phyloP scores from a whole-genome alignment of 2,113 vertebrate species.

The Thunnus maccoyii region DNA sequence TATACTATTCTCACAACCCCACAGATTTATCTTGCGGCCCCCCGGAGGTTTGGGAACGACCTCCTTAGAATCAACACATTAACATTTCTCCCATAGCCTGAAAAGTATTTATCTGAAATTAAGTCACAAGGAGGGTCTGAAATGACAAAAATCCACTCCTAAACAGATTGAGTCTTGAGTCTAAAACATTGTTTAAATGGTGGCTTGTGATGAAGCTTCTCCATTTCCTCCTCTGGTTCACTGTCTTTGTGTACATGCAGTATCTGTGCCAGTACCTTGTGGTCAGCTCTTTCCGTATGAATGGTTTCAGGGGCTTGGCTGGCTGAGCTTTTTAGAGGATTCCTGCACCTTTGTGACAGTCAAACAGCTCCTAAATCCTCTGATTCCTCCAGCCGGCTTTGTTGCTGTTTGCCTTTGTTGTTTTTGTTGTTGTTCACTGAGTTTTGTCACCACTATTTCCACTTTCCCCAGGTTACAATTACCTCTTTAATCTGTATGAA shows the following conservation, averaged over 20 bases:
- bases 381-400: background rate
- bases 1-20: too few species aligned
- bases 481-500: constrained; percentile 11
- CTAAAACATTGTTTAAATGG: background rate
- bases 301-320: background rate
- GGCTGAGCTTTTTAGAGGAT: constrained; percentile 5
- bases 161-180: background rate
- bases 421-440: background rate
- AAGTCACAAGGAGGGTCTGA: background rate
- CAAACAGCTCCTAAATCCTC: constrained; percentile 3
- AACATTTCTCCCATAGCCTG: too few species aligned
- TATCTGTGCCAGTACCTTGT: background rate
- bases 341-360: constrained; percentile 20
- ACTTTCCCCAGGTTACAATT: constrained; percentile 6
- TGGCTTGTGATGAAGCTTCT: background rate
- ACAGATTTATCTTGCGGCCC: too few species aligned
- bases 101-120: background rate
- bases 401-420: constrained; percentile 12
- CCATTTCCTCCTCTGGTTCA: background rate
- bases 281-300: constrained; percentile 2
- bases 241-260: background rate
- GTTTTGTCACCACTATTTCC: background rate
- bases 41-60: too few species aligned
- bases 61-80: too few species aligned
- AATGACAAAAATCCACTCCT: background rate